phyloP scores from a whole-genome alignment of 2,888 invertebrate species.

The Lamproptera curius region DNA sequence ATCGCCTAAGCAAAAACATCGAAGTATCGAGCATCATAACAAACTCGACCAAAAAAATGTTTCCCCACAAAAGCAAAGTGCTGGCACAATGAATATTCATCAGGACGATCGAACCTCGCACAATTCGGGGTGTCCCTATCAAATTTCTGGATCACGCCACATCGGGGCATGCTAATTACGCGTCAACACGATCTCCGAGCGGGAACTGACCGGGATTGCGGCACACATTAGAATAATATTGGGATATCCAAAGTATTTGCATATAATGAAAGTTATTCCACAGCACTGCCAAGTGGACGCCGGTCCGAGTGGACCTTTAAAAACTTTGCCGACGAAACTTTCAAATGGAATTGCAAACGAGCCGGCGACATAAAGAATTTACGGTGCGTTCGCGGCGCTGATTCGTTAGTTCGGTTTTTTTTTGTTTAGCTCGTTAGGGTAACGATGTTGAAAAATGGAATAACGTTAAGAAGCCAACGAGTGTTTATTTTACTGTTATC shows the following conservation, averaged over 20 bases:
- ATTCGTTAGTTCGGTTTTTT: too few species aligned
- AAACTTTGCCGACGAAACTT: not conserved
- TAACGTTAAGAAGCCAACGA: too few species aligned
- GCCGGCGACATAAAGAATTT: too few species aligned
- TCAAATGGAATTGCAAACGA: not conserved
- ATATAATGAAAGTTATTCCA: not conserved
- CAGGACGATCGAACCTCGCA: not conserved
- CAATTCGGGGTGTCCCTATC: not conserved
- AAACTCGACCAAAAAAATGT: too few species aligned
- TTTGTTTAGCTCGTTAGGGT: too few species aligned
- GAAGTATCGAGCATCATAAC: too few species aligned
- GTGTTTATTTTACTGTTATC: too few species aligned
- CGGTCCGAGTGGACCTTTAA: not conserved
- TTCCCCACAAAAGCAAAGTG: too few species aligned
- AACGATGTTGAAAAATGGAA: too few species aligned
- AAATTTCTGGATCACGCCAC: not conserved
- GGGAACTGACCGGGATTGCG: conserved; percentile 5
- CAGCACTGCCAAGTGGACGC: not conserved
- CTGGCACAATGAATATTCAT: not conserved
- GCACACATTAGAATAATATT: conserved; percentile 17
- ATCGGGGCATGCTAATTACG: conserved; percentile 13
- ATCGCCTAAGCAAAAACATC: too few species aligned
- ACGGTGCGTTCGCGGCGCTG: too few species aligned
- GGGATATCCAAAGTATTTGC: conserved; percentile 13
- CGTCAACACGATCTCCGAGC: conserved; percentile 3